Evolutionary conservation across 2,888 invertebrate species (phyloP).

Genomic region (Limnephilus marmoratus): DNA sequence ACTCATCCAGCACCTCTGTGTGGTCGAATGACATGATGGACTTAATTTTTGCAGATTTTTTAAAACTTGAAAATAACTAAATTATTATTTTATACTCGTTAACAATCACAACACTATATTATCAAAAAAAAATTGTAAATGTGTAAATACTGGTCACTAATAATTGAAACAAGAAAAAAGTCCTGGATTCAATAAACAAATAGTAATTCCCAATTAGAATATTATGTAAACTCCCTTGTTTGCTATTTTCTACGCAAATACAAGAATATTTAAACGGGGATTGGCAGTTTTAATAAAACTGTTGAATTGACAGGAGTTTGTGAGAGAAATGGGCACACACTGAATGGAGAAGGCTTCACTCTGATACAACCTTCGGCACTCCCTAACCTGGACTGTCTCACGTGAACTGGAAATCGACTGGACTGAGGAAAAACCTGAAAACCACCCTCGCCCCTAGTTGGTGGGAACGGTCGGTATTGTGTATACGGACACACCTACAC

Average conservation of each 20-base stretch:
- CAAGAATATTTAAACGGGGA: neutral
- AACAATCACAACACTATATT: slow-evolving; percentile 27
- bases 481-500: neutral
- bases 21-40: slow-evolving; percentile 78
- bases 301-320: neutral
- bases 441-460: slow-evolving; percentile 57
- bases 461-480: neutral
- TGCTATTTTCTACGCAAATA: neutral
- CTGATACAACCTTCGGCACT: slow-evolving; percentile 17
- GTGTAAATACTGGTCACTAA: neutral
- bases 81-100: neutral
- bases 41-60: slow-evolving; percentile 5
- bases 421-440: slow-evolving; percentile 52
- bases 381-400: slow-evolving; percentile 29
- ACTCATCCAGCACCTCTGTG: slow-evolving; percentile 85
- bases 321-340: neutral
- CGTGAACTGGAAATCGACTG: slow-evolving; percentile 51
- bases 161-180: neutral
- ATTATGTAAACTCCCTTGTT: neutral
- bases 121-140: neutral
- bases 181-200: neutral
- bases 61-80: neutral
- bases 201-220: neutral
- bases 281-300: neutral
- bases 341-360: slow-evolving; percentile 16